phyloP scores from a whole-genome alignment of 2,888 invertebrate species.

The Pachymerium ferrugineum region DNA sequence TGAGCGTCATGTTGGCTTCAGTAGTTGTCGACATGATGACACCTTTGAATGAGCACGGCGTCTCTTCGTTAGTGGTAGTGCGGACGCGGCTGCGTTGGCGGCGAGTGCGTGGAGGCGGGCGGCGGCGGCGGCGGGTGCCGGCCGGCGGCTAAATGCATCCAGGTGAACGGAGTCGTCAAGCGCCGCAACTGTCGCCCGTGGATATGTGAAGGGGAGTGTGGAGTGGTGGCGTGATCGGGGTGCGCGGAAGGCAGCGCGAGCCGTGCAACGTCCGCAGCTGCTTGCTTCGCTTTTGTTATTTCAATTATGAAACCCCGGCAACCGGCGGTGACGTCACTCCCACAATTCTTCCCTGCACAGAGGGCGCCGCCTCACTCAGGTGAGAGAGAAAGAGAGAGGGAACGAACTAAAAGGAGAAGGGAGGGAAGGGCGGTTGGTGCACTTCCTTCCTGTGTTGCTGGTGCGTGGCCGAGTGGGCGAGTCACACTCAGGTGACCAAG shows the following conservation, averaged over 20 bases:
- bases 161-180: constrained; percentile 23
- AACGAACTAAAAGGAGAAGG: neutral
- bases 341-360: constrained; percentile 1
- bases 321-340: constrained; percentile 30
- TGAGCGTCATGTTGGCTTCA: constrained; percentile 56
- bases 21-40: constrained; percentile 36
- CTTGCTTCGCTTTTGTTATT: constrained; percentile 31
- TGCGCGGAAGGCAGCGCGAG: constrained; percentile 23
- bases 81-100: constrained; percentile 5
- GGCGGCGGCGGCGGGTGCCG: constrained; percentile 12
- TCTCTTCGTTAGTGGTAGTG: constrained; percentile 1
- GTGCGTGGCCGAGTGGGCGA: constrained; percentile 16
- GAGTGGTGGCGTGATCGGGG: constrained; percentile 9
- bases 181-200: constrained; percentile 17
- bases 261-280: constrained; percentile 32
- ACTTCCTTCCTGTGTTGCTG: neutral
- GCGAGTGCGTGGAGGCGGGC: constrained; percentile 5
- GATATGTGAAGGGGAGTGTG: neutral
- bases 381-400: neutral
- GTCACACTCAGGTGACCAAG: constrained; percentile 17
- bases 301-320: constrained; percentile 34
- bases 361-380: constrained; percentile 5
- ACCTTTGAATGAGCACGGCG: constrained; percentile 1
- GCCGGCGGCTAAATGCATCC: constrained; percentile 30
- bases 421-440: neutral